phyloP scores from a whole-genome alignment of 2,888 invertebrate species.

The Chorisops tibialis region DNA sequence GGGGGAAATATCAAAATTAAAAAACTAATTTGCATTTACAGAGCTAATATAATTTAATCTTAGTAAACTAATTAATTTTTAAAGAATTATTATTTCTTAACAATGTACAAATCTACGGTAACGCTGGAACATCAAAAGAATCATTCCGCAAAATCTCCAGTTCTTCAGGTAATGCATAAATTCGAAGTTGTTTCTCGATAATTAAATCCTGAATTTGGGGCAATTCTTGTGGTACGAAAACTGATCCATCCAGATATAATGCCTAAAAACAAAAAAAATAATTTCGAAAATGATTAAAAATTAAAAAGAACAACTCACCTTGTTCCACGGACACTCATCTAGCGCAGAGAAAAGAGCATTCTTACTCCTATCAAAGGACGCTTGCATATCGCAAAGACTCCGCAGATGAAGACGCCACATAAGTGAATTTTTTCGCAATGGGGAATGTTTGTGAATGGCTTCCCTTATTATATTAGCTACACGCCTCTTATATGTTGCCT shows the following conservation, averaged over 20 bases:
- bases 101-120: background rate
- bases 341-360: conserved; percentile 55
- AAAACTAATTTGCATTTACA: no score
- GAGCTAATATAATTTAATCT: no score
- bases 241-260: conserved; percentile 64
- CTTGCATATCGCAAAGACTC: conserved; percentile 50
- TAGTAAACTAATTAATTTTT: no score
- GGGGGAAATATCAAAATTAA: no score
- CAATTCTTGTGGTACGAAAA: conserved; percentile 62
- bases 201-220: conserved; percentile 70
- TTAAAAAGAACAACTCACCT: conserved; percentile 48
- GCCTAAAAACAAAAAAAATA: conserved; percentile 17
- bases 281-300: background rate
- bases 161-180: conserved; percentile 75
- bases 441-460: conserved; percentile 35
- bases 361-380: conserved; percentile 45
- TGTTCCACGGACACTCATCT: conserved; percentile 64
- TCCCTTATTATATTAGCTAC: conserved; percentile 43
- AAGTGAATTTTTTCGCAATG: conserved; percentile 51
- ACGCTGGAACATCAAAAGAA: conserved; percentile 24
- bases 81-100: no score
- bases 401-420: conserved; percentile 64
- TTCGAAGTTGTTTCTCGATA: conserved; percentile 69
- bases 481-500: conserved; percentile 41
- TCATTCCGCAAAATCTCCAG: conserved; percentile 60